phyloP scores from a whole-genome alignment of 2,113 vertebrate species.

The Toxostoma redivivum region DNA sequence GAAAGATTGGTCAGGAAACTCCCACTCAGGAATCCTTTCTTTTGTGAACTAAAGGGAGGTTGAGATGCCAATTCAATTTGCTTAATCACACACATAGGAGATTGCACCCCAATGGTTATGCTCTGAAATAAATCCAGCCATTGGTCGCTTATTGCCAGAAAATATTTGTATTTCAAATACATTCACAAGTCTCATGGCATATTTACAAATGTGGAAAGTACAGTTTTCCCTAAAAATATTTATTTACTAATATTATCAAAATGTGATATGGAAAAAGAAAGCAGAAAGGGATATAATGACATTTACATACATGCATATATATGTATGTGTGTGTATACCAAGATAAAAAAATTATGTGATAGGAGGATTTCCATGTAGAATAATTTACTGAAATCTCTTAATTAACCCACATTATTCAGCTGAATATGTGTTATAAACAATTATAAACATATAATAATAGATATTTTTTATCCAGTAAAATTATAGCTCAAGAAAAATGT shows the following conservation, averaged over 20 bases:
- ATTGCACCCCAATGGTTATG: background rate
- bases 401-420: background rate
- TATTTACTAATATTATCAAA: background rate
- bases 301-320: background rate
- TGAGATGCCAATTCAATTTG: background rate
- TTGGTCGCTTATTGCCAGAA: background rate
- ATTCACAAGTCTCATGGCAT: background rate
- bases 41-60: background rate
- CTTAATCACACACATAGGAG: background rate
- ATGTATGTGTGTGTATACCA: fast-evolving
- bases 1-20: conserved; percentile 19
- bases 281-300: background rate
- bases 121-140: background rate
- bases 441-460: background rate
- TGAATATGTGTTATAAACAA: background rate
- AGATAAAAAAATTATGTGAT: background rate
- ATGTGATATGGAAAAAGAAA: background rate
- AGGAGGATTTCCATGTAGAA: background rate
- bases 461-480: background rate
- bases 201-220: background rate
- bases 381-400: background rate
- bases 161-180: background rate
- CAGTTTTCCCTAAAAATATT: background rate
- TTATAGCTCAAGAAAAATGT: background rate
- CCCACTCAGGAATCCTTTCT: background rate